Evolutionary conservation across 2,797 vertebrate species (phyloP).

Genomic region (Todus mexicanus): DNA sequence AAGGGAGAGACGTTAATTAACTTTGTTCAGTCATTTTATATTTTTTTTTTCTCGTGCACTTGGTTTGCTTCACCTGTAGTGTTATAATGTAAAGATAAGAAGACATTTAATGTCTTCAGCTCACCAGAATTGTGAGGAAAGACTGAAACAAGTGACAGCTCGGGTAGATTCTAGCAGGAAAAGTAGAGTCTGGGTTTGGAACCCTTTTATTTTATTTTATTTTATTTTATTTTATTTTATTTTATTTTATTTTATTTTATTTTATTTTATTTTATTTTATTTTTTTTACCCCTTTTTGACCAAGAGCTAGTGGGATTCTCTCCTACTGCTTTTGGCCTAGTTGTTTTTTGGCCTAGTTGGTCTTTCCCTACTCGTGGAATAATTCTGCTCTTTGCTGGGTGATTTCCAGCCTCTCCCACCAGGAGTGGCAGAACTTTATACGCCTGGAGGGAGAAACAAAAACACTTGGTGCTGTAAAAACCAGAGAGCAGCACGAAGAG

Average conservation of each 20-base stretch:
- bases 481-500: not conserved
- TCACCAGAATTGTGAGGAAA: not conserved
- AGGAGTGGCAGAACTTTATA: not conserved
- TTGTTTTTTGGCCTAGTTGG: not conserved
- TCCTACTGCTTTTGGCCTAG: not conserved
- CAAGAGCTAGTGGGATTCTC: not conserved
- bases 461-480: not conserved
- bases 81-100: not conserved
- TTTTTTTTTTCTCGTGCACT: not conserved
- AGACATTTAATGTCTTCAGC: not conserved
- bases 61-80: not conserved
- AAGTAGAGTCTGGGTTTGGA: not conserved
- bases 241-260: not conserved
- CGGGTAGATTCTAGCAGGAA: not conserved
- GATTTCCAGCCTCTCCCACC: not conserved
- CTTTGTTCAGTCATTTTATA: not conserved
- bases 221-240: too few species aligned
- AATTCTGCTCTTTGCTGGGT: not conserved
- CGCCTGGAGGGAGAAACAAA: not conserved
- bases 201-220: not conserved
- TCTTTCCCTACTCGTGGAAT: not conserved
- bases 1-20: not conserved
- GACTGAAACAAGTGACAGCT: not conserved
- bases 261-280: too few species aligned
- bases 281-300: not conserved